These are phyloP conservation scores for Hirtodrosophila histrioides DNA, from an alignment of 2,888 invertebrate genomes.

Conservation along the genomic window DNA sequence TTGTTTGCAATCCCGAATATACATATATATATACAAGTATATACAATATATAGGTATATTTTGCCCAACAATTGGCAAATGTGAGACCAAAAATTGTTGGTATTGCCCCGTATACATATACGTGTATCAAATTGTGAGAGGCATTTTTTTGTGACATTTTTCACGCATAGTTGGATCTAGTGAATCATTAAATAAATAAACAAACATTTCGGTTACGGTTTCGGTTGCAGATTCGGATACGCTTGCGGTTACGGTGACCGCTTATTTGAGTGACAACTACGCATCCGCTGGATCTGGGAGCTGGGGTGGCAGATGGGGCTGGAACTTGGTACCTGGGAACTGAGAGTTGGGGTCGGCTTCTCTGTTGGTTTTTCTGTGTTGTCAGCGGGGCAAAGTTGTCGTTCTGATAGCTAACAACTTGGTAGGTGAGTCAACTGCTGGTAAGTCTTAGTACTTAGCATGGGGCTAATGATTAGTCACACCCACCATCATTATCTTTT, in stretches of 20 bases:
- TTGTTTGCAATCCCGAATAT: slow-evolving; percentile 9
- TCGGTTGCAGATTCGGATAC: slow-evolving; percentile 11
- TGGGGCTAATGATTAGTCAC: slow-evolving; percentile 61
- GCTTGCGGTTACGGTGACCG: slow-evolving; percentile 42
- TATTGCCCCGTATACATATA: background rate
- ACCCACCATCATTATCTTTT: slow-evolving; percentile 24
- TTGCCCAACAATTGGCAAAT: slow-evolving; percentile 57
- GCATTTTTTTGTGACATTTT: slow-evolving; percentile 40
- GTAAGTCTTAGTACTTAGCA: slow-evolving; percentile 10
- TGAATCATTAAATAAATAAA: slow-evolving; percentile 54
- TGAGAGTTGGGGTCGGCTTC: slow-evolving; percentile 16
- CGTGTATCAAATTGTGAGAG: slow-evolving; percentile 48
- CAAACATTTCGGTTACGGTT: slow-evolving; percentile 8
- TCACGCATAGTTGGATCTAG: slow-evolving; percentile 49
- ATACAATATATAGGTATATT: slow-evolving; percentile 15
- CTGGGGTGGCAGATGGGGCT: background rate
- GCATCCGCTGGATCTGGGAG: slow-evolving; percentile 54
- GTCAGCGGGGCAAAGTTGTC: slow-evolving; percentile 7
- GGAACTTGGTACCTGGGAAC: background rate
- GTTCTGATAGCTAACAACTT: slow-evolving; percentile 27
- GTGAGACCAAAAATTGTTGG: slow-evolving; percentile 23
- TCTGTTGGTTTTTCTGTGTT: slow-evolving; percentile 17
- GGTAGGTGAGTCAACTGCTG: slow-evolving; percentile 53
- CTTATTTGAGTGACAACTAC: slow-evolving; percentile 56
- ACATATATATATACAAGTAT: slow-evolving; percentile 10